These are phyloP conservation scores for Ormyrus labotus DNA, from an alignment of 2,888 invertebrate species.

Conservation along the genomic window DNA sequence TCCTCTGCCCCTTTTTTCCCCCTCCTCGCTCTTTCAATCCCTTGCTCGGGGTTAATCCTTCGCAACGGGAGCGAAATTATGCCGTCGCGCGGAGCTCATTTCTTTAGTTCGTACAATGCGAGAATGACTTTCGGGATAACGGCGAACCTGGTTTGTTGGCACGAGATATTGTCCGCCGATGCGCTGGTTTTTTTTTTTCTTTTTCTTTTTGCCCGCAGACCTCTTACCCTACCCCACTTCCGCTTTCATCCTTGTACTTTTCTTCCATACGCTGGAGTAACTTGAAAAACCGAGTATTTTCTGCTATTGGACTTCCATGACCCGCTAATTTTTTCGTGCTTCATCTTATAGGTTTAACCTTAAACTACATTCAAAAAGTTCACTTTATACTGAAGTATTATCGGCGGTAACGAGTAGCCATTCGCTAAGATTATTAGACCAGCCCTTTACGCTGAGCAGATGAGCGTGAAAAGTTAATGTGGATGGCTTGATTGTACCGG, in stretches of 20 bases:
- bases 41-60: conserved; percentile 60
- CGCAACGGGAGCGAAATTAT: conserved; percentile 60
- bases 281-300: too few species aligned
- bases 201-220: not conserved
- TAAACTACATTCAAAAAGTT: too few species aligned
- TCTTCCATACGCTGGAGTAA: too few species aligned
- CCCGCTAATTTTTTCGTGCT: too few species aligned
- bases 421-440: not conserved
- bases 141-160: not conserved
- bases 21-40: conserved; percentile 10
- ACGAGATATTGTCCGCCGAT: conserved; percentile 28
- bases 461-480: conserved; percentile 20
- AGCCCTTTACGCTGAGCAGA: not conserved
- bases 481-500: conserved; percentile 25
- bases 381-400: too few species aligned
- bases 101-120: conserved; percentile 30
- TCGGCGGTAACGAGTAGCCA: too few species aligned
- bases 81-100: conserved; percentile 57
- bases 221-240: too few species aligned
- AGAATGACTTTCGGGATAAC: conserved; percentile 20
- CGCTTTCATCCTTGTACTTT: too few species aligned
- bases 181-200: not conserved
- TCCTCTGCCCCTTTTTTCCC: conserved; percentile 12
- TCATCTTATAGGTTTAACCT: too few species aligned
- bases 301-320: too few species aligned